Percentiles rank a stretch among this genome's conserved stretches.
Evolutionary conservation across 2,888 invertebrate genomes (phyloP).

Genomic region (Sclerodermus sp.): DNA sequence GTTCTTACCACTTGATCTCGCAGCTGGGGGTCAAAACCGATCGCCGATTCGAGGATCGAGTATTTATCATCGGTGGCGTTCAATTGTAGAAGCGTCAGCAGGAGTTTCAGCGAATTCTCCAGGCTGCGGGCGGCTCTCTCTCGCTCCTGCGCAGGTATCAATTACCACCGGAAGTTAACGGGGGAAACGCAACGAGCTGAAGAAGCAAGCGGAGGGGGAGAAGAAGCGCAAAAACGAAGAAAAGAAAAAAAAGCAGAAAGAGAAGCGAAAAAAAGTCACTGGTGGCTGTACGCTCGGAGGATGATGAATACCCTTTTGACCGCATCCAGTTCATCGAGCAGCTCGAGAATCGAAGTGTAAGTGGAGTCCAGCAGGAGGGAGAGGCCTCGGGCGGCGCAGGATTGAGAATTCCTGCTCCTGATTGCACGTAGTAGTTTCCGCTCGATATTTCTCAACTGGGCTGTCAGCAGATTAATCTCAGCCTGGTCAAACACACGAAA

Average conservation of each 20-base stretch:
- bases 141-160: no score
- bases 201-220: no score
- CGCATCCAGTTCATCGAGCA: slow-evolving; percentile 39
- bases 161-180: no score
- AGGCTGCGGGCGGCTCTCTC: slow-evolving; percentile 37
- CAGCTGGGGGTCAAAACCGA: slow-evolving; percentile 43
- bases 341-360: slow-evolving; percentile 34
- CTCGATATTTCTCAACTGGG: slow-evolving; percentile 78
- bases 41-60: slow-evolving; percentile 41
- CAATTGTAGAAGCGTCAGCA: slow-evolving; percentile 38
- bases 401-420: slow-evolving; percentile 76
- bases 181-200: no score
- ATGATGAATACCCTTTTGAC: slow-evolving; percentile 43
- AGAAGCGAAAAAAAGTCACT: no score
- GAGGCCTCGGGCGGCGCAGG: slow-evolving; percentile 65
- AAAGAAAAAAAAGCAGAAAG: not conserved
- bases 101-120: slow-evolving; percentile 35
- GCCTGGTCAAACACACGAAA: slow-evolving; percentile 24
- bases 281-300: no score
- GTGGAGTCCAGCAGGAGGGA: slow-evolving; percentile 44
- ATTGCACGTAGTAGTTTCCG: slow-evolving; percentile 75
- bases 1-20: slow-evolving; percentile 43
- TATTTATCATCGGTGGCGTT: slow-evolving; percentile 43
- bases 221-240: no score
- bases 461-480: slow-evolving; percentile 61